Conservation (phyloP, 2,113 vertebrate species). For the Myxocyprinus asiaticus region DNA sequence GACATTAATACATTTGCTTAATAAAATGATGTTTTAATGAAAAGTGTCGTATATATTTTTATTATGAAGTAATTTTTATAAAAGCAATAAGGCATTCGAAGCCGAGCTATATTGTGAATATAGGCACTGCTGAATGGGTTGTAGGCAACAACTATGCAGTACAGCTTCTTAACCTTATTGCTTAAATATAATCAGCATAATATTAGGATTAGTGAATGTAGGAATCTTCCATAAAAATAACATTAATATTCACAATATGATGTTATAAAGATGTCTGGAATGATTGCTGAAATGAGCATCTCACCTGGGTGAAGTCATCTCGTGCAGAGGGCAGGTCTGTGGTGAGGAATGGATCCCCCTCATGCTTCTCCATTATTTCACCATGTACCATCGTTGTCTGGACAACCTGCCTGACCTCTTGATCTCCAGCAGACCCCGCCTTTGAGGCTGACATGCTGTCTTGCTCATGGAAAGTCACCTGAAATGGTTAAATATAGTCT, state of each 20-base stretch:
- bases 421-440: slow-evolving; percentile 74
- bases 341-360: slow-evolving; percentile 81
- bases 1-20: no score
- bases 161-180: no score
- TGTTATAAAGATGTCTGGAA: not conserved
- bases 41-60: no score
- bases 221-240: not conserved
- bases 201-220: not conserved
- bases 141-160: no score
- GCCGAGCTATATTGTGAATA: no score
- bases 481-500: not conserved
- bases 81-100: no score
- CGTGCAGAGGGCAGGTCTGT: slow-evolving; percentile 85
- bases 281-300: not conserved
- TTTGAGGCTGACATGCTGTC: slow-evolving; percentile 74
- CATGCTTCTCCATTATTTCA: slow-evolving; percentile 80
- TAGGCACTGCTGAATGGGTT: no score
- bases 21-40: no score
- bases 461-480: slow-evolving; percentile 85
- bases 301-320: slow-evolving; percentile 91
- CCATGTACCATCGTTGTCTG: slow-evolving; percentile 80
- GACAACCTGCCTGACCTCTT: slow-evolving; percentile 80
- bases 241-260: not conserved
- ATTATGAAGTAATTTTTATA: no score
- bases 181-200: not conserved